Conservation (phyloP, 2,797 vertebrate species). For the Saxicola maurus region DNA sequence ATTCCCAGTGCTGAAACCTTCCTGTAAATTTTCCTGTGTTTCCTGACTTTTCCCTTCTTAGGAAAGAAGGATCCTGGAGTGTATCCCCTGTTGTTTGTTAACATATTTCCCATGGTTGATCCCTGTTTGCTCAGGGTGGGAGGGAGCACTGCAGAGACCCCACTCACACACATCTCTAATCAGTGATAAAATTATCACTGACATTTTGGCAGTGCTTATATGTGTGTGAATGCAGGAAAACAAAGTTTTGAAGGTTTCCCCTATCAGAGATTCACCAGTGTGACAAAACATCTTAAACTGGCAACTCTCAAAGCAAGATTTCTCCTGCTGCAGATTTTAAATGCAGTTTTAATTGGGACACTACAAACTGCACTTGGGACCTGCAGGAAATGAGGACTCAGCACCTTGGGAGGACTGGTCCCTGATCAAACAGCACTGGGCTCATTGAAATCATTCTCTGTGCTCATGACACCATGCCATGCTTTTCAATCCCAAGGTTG, state of each 20-base stretch:
- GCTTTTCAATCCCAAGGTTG: slow-evolving; percentile 48
- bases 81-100: background rate
- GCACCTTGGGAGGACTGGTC: slow-evolving; percentile 37
- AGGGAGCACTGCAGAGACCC: background rate
- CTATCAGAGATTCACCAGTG: fast-evolving
- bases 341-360: background rate
- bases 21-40: background rate
- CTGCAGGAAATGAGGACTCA: slow-evolving; percentile 28
- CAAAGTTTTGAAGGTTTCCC: background rate
- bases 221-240: background rate
- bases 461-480: slow-evolving; percentile 45
- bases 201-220: background rate
- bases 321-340: background rate
- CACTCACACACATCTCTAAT: background rate
- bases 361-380: background rate
- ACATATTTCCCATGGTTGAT: fast-evolving
- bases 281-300: background rate
- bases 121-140: background rate
- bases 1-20: background rate
- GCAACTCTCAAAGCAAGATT: background rate
- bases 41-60: background rate
- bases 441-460: slow-evolving; percentile 43
- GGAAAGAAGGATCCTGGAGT: background rate
- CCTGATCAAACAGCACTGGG: slow-evolving; percentile 1
- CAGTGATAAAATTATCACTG: background rate